phyloP scores from a whole-genome alignment of 1,140 invertebrate genomes.

The Carposina sasakii region DNA sequence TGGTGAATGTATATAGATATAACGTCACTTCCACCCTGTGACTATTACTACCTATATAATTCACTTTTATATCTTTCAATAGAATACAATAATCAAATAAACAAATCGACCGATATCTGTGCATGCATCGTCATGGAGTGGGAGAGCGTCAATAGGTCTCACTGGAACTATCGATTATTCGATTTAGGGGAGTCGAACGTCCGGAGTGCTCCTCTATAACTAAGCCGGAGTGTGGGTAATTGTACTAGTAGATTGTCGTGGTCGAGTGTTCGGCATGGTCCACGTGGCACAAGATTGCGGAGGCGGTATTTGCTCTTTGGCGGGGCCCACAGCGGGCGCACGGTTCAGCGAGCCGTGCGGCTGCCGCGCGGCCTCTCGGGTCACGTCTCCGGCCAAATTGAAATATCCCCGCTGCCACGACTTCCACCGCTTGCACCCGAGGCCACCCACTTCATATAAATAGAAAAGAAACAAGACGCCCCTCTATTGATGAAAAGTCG shows the following conservation, averaged over 20 bases:
- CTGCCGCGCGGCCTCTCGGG: slow-evolving; percentile 60
- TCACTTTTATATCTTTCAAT: too few relatives aligned
- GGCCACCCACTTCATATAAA: slow-evolving; percentile 30
- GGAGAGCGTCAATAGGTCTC: slow-evolving; percentile 12
- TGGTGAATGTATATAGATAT: too few relatives aligned
- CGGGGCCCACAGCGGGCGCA: slow-evolving; percentile 60
- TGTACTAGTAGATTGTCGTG: slow-evolving; percentile 58
- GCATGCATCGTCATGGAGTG: slow-evolving; percentile 4
- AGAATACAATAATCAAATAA: too few relatives aligned
- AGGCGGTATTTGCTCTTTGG: slow-evolving; percentile 71
- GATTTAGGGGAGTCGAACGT: slow-evolving; percentile 16
- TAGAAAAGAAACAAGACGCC: too few relatives aligned
- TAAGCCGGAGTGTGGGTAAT: slow-evolving; percentile 40
- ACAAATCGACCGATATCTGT: too few relatives aligned
- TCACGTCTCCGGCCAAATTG: slow-evolving; percentile 69
- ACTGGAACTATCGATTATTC: slow-evolving; percentile 24
- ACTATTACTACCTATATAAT: too few relatives aligned
- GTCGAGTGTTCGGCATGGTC: slow-evolving; percentile 63
- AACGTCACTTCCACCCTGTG: too few relatives aligned
- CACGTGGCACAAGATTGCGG: slow-evolving; percentile 68
- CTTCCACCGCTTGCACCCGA: slow-evolving; percentile 34
- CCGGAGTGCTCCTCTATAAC: slow-evolving; percentile 13
- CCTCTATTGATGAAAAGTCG: too few relatives aligned
- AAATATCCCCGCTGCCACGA: slow-evolving; percentile 61
- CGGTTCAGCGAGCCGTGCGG: slow-evolving; percentile 66